Conservation (phyloP, 2,888 invertebrate species). For the Trissolcus brochymenae region DNA sequence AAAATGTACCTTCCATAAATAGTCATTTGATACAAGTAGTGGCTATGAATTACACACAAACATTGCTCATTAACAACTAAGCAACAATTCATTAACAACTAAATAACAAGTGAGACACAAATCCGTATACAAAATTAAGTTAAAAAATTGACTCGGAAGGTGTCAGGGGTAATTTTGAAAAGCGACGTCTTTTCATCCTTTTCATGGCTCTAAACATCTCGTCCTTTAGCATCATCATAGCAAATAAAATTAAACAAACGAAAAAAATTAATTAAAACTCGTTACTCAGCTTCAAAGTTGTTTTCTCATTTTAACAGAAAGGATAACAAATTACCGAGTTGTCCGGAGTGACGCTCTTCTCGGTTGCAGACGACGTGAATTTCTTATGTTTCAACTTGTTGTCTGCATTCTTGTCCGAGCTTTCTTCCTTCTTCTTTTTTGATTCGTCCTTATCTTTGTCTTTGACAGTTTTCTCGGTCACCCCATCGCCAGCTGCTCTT, state of each 20-base stretch:
- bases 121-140: not conserved
- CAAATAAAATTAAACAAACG: not conserved
- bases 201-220: slow-evolving; percentile 8
- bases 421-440: slow-evolving; percentile 27
- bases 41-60: too few species aligned
- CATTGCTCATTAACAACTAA: too few species aligned
- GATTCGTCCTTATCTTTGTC: slow-evolving; percentile 17
- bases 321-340: slow-evolving; percentile 11
- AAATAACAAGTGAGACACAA: too few species aligned
- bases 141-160: slow-evolving; percentile 2
- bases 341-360: slow-evolving; percentile 2
- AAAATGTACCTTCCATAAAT: too few species aligned
- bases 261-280: slow-evolving; percentile 3
- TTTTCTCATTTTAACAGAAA: not conserved
- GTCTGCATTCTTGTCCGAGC: slow-evolving; percentile 5
- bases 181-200: slow-evolving; percentile 26
- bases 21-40: too few species aligned
- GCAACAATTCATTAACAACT: too few species aligned
- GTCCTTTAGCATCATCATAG: slow-evolving; percentile 16
- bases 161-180: slow-evolving; percentile 23
- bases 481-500: not conserved
- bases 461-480: slow-evolving; percentile 3
- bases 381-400: slow-evolving; percentile 30
- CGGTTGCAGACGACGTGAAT: slow-evolving; percentile 6
- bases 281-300: too few species aligned